Evolutionary conservation across 2,113 vertebrate genomes (phyloP).

Genomic region (Ctenodactylus gundi): DNA sequence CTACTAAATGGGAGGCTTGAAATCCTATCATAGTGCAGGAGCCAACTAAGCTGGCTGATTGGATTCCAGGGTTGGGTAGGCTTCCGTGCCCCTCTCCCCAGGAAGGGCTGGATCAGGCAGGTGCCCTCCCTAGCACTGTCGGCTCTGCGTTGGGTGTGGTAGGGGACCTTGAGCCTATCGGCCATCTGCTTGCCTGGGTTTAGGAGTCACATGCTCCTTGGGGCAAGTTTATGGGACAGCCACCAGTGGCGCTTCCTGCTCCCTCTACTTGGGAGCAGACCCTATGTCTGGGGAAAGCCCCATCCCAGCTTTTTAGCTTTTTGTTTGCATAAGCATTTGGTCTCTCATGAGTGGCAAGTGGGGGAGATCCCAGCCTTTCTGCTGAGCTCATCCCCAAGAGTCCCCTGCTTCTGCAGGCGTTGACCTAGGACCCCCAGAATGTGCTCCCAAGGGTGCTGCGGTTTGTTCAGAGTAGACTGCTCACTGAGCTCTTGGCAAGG

Average conservation of each 20-base stretch:
- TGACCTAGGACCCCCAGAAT: fast-evolving
- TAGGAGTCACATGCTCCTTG: not conserved
- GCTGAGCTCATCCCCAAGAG: no score
- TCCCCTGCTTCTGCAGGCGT: not conserved
- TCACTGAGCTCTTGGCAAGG: fast-evolving
- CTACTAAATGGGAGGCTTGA: not conserved
- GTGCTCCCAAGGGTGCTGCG: fast-evolving
- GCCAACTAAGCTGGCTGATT: not conserved
- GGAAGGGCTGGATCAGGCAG: not conserved
- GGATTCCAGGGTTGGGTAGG: not conserved
- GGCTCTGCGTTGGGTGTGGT: no score
- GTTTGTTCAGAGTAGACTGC: not conserved
- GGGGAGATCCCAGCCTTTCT: fast-evolving
- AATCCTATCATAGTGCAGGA: not conserved
- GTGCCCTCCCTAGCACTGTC: fast-evolving
- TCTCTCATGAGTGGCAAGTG: not conserved
- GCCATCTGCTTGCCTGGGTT: fast-evolving
- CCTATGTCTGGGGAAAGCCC: no score
- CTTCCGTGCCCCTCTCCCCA: fast-evolving
- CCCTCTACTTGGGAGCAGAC: not conserved
- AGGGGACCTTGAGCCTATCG: not conserved
- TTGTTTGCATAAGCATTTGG: fast-evolving
- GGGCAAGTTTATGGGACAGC: not conserved
- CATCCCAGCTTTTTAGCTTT: no score
- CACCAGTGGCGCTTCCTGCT: fast-evolving